phyloP scores from a whole-genome alignment of 1,140 invertebrate species.

The Zaprionus capensis region DNA sequence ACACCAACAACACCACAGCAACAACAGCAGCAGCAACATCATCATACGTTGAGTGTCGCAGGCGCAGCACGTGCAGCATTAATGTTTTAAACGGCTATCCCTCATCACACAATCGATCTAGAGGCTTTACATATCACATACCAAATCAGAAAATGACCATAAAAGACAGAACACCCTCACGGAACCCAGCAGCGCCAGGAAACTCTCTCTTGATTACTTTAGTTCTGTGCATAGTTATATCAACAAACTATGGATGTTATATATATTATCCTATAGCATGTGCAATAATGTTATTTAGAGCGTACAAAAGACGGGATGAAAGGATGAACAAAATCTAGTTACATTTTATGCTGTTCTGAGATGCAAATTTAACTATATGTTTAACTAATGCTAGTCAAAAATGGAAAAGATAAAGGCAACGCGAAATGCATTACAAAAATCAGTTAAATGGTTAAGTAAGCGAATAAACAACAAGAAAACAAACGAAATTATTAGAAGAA shows the following conservation, averaged over 20 bases:
- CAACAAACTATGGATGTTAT: conserved; percentile 39
- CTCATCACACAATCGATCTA: no score
- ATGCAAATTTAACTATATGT: conserved; percentile 56
- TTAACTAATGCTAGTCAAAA: conserved; percentile 58
- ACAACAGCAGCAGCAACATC: conserved; percentile 53
- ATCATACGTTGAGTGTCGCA: conserved; percentile 60
- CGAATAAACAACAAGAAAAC: conserved; percentile 2
- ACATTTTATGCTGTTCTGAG: conserved; percentile 76
- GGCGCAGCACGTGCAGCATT: conserved; percentile 53
- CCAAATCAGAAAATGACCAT: conserved; percentile 1
- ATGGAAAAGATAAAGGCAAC: conserved; percentile 17
- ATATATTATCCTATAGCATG: conserved; percentile 58
- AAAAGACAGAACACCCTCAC: no score
- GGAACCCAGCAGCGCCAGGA: neutral
- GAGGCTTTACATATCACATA: conserved; percentile 1
- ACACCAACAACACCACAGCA: conserved; percentile 50
- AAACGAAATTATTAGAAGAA: conserved; percentile 31
- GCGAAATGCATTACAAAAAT: conserved; percentile 31
- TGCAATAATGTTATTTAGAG: conserved; percentile 71
- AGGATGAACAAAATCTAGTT: conserved; percentile 40
- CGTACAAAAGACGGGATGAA: conserved; percentile 38
- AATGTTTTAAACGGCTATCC: conserved; percentile 48
- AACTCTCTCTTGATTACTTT: conserved; percentile 41
- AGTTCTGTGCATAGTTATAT: conserved; percentile 26
- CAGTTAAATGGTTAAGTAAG: conserved; percentile 30